Evolutionary conservation across 2,797 vertebrate species (phyloP).

Genomic region (Sternarchorhynchus goeldii): DNA sequence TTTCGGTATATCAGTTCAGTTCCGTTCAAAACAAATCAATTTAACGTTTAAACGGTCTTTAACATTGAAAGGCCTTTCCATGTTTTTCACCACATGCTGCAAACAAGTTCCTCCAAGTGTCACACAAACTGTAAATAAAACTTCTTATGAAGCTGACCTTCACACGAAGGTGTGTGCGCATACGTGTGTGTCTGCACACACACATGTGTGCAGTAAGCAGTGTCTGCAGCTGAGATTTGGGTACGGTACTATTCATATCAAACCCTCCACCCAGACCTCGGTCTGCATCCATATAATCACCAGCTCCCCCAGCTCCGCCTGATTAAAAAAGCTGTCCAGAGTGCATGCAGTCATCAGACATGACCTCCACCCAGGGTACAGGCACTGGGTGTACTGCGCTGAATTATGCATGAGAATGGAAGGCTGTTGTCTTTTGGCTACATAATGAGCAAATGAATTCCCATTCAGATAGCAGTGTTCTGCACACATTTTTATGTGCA

Average conservation of each 20-base stretch:
- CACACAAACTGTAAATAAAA: constrained; percentile 1
- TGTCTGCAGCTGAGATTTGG: neutral
- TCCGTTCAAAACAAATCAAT: neutral
- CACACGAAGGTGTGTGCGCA: neutral
- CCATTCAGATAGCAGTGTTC: neutral
- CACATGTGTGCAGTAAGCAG: neutral
- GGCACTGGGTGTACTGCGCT: constrained; percentile 25
- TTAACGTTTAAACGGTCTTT: constrained; percentile 6
- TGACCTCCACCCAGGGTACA: constrained; percentile 36
- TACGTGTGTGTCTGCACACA: too few relatives aligned
- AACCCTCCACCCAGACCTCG: neutral
- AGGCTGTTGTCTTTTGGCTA: constrained; percentile 16
- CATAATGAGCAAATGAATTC: constrained; percentile 6
- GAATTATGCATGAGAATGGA: constrained; percentile 30
- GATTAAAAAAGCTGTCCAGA: neutral
- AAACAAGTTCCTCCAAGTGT: neutral
- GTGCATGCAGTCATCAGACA: constrained; percentile 23
- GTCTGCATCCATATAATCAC: constrained; percentile 3
- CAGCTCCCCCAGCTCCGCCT: neutral
- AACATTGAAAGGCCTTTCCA: neutral
- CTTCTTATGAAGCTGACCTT: neutral
- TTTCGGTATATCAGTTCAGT: neutral
- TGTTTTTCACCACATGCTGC: neutral
- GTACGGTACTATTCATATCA: constrained; percentile 1
- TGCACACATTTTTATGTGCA: neutral